These are phyloP conservation scores for Temnothorax nylanderi DNA, from an alignment of 1,140 invertebrate species.

Conservation along the genomic window DNA sequence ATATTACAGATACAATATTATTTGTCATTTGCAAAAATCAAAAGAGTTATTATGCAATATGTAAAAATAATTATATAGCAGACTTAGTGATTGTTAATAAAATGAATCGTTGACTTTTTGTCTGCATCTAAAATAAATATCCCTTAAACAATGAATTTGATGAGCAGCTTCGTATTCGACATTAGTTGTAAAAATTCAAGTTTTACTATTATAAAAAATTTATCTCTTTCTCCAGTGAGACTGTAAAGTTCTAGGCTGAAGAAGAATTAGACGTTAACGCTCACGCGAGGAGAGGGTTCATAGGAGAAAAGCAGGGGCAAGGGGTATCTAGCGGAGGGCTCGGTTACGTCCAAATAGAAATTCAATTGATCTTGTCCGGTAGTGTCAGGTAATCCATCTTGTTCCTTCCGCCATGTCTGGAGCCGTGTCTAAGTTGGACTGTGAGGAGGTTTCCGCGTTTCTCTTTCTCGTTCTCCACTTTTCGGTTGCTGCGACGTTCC, in stretches of 20 bases:
- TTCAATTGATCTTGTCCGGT: constrained; percentile 87
- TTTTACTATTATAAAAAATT: background rate
- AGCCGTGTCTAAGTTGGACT: constrained; percentile 74
- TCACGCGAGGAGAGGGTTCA: constrained; percentile 45
- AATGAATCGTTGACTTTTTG: background rate
- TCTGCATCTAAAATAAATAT: background rate
- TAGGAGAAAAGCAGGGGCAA: constrained; percentile 30
- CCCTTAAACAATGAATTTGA: background rate
- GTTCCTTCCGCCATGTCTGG: constrained; percentile 83
- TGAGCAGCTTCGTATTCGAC: background rate
- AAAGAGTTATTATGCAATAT: background rate
- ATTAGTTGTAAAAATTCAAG: background rate
- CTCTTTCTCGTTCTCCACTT: constrained; percentile 67
- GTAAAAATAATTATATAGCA: background rate
- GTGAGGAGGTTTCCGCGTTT: constrained; percentile 80
- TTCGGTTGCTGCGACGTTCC: constrained; percentile 67
- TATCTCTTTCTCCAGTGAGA: background rate
- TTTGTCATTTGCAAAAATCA: background rate
- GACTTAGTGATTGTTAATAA: background rate
- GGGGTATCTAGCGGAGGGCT: constrained; percentile 55
- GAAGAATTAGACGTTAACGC: constrained; percentile 69
- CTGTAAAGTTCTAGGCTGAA: constrained; percentile 43
- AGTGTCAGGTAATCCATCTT: constrained; percentile 85
- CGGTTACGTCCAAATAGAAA: constrained; percentile 83
- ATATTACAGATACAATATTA: background rate